Evolutionary conservation across 2,113 vertebrate genomes (phyloP).

Genomic region (Sorex fumeus): DNA sequence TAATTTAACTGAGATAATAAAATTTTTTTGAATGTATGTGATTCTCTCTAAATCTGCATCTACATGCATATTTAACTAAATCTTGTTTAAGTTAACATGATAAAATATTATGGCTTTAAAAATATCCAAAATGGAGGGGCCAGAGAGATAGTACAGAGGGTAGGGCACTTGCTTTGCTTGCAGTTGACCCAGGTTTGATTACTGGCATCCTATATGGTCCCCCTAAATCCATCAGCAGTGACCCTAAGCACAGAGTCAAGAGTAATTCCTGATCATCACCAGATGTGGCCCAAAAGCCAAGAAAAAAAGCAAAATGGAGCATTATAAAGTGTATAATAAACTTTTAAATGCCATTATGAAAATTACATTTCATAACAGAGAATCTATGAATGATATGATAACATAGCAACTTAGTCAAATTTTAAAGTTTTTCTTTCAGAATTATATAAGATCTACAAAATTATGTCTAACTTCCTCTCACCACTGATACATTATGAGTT

Average conservation of each 20-base stretch:
- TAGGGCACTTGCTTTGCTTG: too few species aligned
- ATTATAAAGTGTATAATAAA: constrained; percentile 13
- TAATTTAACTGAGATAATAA: constrained; percentile 14
- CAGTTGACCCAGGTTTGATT: too few species aligned
- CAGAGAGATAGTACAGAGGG: too few species aligned
- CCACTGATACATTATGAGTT: background rate
- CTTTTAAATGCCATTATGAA: constrained; percentile 22
- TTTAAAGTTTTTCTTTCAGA: constrained; percentile 42
- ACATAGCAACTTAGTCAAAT: background rate
- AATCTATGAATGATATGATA: background rate
- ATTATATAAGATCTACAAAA: background rate
- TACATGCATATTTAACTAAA: constrained; percentile 2
- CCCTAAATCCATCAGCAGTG: too few species aligned
- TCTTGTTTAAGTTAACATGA: constrained; percentile 9
- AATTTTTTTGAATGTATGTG: background rate
- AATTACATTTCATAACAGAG: constrained; percentile 26
- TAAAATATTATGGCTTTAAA: constrained; percentile 27
- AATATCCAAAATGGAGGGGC: background rate
- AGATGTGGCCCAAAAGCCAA: too few species aligned
- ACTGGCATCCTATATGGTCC: too few species aligned
- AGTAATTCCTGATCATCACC: too few species aligned
- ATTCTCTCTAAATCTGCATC: background rate
- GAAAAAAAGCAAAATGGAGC: background rate
- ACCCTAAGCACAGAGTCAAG: too few species aligned
- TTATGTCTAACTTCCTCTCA: background rate